Base-by-base conservation (phyloP, 2,113 vertebrate species). In the Callospermophilus lateralis region DNA sequence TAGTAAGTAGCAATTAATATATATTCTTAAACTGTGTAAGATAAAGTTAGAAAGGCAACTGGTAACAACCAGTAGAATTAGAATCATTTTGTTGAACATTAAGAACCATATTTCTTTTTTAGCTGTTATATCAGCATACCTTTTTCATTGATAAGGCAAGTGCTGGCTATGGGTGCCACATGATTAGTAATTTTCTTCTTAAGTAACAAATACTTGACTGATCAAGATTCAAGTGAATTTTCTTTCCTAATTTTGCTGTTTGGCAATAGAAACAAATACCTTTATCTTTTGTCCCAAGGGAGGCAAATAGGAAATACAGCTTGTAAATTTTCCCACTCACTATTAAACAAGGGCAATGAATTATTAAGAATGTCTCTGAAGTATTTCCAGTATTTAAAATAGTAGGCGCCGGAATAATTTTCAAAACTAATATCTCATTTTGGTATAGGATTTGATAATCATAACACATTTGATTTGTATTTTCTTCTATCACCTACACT, bases 361-460 rank as follows among this genome's bases (percentile, higher is more conserved):
- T 73, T 83, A 90, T 51, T 70, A 90, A 37, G 15, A 74, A 37
- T 76, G 28, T 55, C 61, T 90, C 20, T 55, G 48, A 94, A 91
- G 95, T 61, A 86, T 24, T 90, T 89, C 30, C 53, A 80, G 68
- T 58, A 96, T 92, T 97, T 84, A 87, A 79, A 93, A 92, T 30
- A 94, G 78, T 32, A 89, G 51, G 58, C 34, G 95, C 79, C 92
- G 70, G 78, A 83, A 45, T 85, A 94, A 87, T 17, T 77, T 63
- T 96, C 42, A 61, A 88, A 94, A 89, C 48, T 68, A 81, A 42
- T 48, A 95, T 93, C 91, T 55, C 28, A 74, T 70, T 83, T 84
- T 45, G 67, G 28, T 89, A 58, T 48, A 51, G 0, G 6, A 90
- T 45, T 70, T 89, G 37, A 83, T 58, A 58, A 24, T 58, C 55